Evolutionary conservation across 2,113 vertebrate genomes (phyloP), one percentile per base, ranked within the genome.

Genomic region (Boulengeromyrus knoepffleri): DNA sequence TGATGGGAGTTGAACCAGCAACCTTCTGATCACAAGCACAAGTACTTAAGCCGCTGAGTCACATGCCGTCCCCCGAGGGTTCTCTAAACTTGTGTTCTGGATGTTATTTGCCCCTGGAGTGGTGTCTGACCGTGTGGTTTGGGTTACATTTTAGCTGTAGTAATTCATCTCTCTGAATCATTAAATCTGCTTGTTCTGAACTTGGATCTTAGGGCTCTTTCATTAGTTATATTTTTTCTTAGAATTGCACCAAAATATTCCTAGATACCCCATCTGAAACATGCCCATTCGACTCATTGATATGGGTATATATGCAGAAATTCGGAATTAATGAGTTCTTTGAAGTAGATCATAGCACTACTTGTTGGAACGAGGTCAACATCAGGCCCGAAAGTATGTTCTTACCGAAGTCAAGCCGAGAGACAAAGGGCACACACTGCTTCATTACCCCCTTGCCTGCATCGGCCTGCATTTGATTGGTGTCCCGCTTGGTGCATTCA

Each of bases 301-400:
- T 92, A 90, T 90, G 85, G 90, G 88, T 85, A 91, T 92, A 90
- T 91, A 91, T 89, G 90, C 80, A 90, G 58, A 70, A 85, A 89
- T 45, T 39, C 50, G 45, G 85, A 91, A 91, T 89, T 91, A 93
- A 92, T 91, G 86, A 90, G 58, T 85, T 77, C 89, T 91, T 91
- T 92, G 91, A 91, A 91, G 91, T 90, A 47, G 52, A 91, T 77
- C 56, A 19, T 85, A 88, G 91, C 85, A 56, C 13, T 39, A 36
- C 80, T 58, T 90, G 87, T 80, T 90, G 74, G 83, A 91, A 91
- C 85, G 70, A 77, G 85, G 91, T 92, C 90, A 91, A 62, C 56
- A 47, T 88, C 5, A 9, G 74, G 87, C 88, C 66, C 27, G 19
- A 89, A 91, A 88, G 80, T 88, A 42, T 89, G 84, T 62, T 83